Evolutionary conservation across 2,797 vertebrate species (phyloP).

Genomic region (Etheostoma nigrum): DNA sequence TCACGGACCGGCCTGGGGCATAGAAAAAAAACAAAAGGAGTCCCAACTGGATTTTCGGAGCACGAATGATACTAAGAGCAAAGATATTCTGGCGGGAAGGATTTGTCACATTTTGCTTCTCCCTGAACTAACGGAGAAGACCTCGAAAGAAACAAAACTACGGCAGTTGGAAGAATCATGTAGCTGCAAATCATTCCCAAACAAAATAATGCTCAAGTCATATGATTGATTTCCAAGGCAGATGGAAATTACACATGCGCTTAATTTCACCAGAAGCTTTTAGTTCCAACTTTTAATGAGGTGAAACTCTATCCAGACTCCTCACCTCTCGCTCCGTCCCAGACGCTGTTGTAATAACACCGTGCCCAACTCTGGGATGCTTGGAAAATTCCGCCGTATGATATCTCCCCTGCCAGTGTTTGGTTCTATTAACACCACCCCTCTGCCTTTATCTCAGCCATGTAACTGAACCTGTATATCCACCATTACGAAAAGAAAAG

Average conservation of each 20-base stretch:
- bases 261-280: conserved; percentile 44
- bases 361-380: conserved; percentile 21
- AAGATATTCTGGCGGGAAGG: conserved; percentile 50
- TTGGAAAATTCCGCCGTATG: conserved; percentile 29
- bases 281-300: conserved; percentile 74
- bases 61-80: conserved; percentile 63
- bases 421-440: conserved; percentile 67
- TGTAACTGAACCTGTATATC: conserved; percentile 70
- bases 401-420: conserved; percentile 55
- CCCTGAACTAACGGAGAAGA: conserved; percentile 43
- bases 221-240: conserved; percentile 54
- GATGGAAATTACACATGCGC: conserved; percentile 51
- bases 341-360: conserved; percentile 27
- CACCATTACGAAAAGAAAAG: conserved; percentile 50
- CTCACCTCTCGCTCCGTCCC: conserved; percentile 40
- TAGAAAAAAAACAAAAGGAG: conserved; percentile 64
- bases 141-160: conserved; percentile 47
- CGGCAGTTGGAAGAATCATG: background rate
- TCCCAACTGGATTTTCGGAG: conserved; percentile 55
- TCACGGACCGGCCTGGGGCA: conserved; percentile 51
- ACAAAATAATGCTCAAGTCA: conserved; percentile 17
- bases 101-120: conserved; percentile 66
- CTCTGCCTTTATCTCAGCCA: conserved; percentile 62
- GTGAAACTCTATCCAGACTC: conserved; percentile 70
- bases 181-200: conserved; percentile 4